Conservation (phyloP, 2,113 vertebrate species). For the Istiophorus platypterus region DNA sequence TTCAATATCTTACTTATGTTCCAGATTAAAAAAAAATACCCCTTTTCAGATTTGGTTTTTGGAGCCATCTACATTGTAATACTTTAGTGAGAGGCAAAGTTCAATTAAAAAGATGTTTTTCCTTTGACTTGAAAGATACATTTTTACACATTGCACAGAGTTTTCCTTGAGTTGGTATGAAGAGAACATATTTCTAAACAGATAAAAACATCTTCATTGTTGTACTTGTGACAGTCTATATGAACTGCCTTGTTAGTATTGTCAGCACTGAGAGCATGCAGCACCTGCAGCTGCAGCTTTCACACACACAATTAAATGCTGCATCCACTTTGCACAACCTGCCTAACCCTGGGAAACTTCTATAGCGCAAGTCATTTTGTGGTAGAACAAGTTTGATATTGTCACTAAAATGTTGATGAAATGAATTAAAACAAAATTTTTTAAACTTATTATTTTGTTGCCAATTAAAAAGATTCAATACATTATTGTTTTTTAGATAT, state of each 20-base stretch:
- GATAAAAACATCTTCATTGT: conserved; percentile 49
- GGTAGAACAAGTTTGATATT: background rate
- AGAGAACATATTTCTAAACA: conserved; percentile 21
- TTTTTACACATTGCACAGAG: background rate
- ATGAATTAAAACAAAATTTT: background rate
- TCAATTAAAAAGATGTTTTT: conserved; percentile 27
- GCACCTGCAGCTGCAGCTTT: conserved; percentile 21
- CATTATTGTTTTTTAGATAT: conserved; percentile 8
- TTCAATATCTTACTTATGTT: background rate
- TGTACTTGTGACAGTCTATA: conserved; percentile 19
- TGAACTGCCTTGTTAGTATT: conserved; percentile 29
- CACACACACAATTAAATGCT: conserved; percentile 9
- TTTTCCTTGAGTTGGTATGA: conserved; percentile 8
- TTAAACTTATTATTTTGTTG: background rate
- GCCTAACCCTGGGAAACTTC: background rate
- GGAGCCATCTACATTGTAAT: background rate
- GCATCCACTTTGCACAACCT: background rate
- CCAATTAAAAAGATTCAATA: background rate
- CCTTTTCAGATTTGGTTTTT: conserved; percentile 16
- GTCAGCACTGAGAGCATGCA: conserved; percentile 19
- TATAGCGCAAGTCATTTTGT: conserved; percentile 11
- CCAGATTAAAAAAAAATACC: background rate
- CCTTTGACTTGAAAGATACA: background rate
- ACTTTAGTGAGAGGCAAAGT: conserved; percentile 7
- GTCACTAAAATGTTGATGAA: background rate